Percentiles rank a stretch among this genome's conserved stretches.
Conservation (phyloP, 2,888 invertebrate species). For the Gymnosoma rotundatum region DNA sequence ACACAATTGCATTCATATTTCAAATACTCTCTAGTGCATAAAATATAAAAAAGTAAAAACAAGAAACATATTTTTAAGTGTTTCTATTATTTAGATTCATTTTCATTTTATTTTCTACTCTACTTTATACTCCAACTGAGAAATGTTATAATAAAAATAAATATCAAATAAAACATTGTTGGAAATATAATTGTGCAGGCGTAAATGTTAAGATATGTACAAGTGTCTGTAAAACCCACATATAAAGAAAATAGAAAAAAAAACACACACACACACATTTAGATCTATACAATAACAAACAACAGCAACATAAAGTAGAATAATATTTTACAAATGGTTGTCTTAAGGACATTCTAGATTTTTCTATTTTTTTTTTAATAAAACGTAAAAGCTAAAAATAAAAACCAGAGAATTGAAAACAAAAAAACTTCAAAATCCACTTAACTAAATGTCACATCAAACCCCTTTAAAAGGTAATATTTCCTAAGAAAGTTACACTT, state of each 20-base stretch:
- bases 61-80: conserved; percentile 34
- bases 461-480: conserved; percentile 26
- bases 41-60: conserved; percentile 27
- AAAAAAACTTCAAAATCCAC: conserved; percentile 45
- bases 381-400: conserved; percentile 10
- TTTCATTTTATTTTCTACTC: not conserved
- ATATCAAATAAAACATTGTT: too few relatives aligned
- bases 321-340: conserved; percentile 4
- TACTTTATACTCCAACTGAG: not conserved
- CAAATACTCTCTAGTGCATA: not conserved
- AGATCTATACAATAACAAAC: not conserved
- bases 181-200: conserved; percentile 15
- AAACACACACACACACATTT: not conserved
- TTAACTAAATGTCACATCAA: conserved; percentile 40
- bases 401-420: not conserved
- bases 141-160: conserved; percentile 11
- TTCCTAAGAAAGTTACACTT: conserved; percentile 31
- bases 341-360: conserved; percentile 29
- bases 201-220: not conserved
- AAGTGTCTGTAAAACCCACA: not conserved
- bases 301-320: conserved; percentile 10
- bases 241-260: not conserved
- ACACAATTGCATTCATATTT: conserved; percentile 29
- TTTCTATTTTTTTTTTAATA: not conserved
- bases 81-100: conserved; percentile 5